These are phyloP conservation scores for Eidolon dupreanum DNA, from an alignment of 2,797 vertebrate genomes.

Conservation along the genomic window DNA sequence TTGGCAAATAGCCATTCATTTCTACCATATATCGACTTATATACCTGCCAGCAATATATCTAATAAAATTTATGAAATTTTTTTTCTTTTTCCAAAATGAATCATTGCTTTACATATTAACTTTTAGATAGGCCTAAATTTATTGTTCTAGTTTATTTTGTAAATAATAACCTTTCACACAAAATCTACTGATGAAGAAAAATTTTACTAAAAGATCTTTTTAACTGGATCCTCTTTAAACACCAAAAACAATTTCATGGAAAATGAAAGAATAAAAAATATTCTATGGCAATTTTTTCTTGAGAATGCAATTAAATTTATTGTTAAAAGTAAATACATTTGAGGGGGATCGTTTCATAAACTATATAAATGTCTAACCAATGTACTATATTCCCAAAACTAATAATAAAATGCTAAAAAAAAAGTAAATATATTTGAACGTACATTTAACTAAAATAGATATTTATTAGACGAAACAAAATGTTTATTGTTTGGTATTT, in stretches of 20 bases:
- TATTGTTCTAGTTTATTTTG: neutral
- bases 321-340: neutral
- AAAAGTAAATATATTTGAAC: neutral
- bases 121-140: neutral
- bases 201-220: neutral
- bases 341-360: neutral
- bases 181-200: neutral
- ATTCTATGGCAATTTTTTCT: neutral
- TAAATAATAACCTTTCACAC: neutral
- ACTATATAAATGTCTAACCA: too few relatives aligned
- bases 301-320: neutral
- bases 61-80: neutral
- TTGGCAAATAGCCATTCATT: neutral
- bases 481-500: neutral
- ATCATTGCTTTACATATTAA: neutral
- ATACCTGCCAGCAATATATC: neutral
- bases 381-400: too few relatives aligned
- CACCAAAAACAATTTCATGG: neutral
- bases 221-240: neutral
- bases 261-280: neutral
- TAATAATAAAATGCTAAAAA: too few relatives aligned
- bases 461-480: neutral
- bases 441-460: neutral
- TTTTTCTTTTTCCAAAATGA: neutral
- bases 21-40: neutral